A percentile compares a stretch with the other conserved stretches of the same genome.
phyloP scores from a whole-genome alignment of 2,797 vertebrate species.

The Sebastes vulpes region DNA sequence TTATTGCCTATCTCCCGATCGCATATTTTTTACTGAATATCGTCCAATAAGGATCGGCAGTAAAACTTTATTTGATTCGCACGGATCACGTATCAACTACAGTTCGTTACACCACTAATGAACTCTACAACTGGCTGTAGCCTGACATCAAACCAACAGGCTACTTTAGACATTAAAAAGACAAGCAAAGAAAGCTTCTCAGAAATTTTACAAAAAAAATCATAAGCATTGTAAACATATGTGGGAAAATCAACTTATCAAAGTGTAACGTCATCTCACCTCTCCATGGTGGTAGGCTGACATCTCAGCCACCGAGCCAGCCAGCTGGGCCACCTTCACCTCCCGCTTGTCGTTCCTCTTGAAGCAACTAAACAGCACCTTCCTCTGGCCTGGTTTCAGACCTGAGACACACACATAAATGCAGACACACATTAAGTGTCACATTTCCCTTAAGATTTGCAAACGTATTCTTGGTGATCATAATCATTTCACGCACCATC shows the following conservation, averaged over 20 bases:
- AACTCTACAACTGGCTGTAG: background rate
- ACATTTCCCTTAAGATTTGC: background rate
- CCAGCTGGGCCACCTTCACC: slow-evolving; percentile 98
- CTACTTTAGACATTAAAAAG: background rate
- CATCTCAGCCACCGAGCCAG: slow-evolving; percentile 99
- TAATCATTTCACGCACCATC: slow-evolving; percentile 88
- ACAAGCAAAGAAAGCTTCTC: background rate
- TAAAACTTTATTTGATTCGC: no score
- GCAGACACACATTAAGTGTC: background rate
- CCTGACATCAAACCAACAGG: background rate
- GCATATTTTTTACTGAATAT: no score
- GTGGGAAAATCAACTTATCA: background rate
- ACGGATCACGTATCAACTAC: no score
- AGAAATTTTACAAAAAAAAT: background rate
- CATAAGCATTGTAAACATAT: background rate
- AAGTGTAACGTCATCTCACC: slow-evolving; percentile 78
- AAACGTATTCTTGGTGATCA: background rate
- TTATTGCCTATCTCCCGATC: no score
- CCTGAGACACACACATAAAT: slow-evolving; percentile 81
- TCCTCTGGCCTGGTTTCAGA: slow-evolving; percentile 97
- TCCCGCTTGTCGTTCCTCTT: slow-evolving; percentile 97
- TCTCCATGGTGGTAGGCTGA: slow-evolving; percentile 99
- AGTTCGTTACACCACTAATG: background rate
- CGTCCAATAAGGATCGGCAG: no score
- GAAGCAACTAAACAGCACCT: slow-evolving; percentile 96